Base-by-base conservation (phyloP, 2,113 vertebrate genomes). In the Dolichallabes microphthalmus region DNA sequence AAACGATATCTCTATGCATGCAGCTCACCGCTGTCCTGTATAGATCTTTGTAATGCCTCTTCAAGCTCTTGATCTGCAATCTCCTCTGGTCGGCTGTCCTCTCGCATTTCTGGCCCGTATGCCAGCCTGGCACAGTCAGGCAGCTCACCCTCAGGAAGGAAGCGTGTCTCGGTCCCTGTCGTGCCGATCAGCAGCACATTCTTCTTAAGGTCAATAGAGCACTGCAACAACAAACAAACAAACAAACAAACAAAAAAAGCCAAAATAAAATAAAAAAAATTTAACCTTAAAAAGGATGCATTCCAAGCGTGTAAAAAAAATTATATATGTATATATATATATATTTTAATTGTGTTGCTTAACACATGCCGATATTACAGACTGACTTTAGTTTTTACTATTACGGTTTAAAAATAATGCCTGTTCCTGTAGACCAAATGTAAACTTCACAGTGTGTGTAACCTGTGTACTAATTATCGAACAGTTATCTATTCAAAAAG, bases 161-260 rank as follows among this genome's bases (percentile, higher is more conserved):
- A 99, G 22, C 93, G 93, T 0, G 98, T 99, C 92, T 99, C 97
- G 0, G 98, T 96, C 85, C 97, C 97, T 0, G 98, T 99, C 0
- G 98, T 99, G 92, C 97, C 96, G 0, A 99, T 98, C 83, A 99
- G 94, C 0, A 99, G 95, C 0, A 97, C 93, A 0, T 94, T 98
- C 93, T 97, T 99, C 95, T 99, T 99, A 92, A 99, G 95, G 93
- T 99, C 98, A 14, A 99, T 99, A 0, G 98, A 96, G 89, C 98
- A 99, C 98, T 99, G 89, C 66, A 83, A 82, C 83, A 80, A 61
- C 39, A 74, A 50, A 4, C 1, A 80, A 12, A 64, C 27, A 53
- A 63, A 32, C n/a, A n/a, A n/a, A n/a, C n/a, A 87, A 60, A 30
- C n/a, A 14, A 11, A 27, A 61, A 22, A 61, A 7, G 20, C 20